Base-by-base conservation (phyloP, 2,113 vertebrate genomes). In the Capricornis sumatraensis region DNA sequence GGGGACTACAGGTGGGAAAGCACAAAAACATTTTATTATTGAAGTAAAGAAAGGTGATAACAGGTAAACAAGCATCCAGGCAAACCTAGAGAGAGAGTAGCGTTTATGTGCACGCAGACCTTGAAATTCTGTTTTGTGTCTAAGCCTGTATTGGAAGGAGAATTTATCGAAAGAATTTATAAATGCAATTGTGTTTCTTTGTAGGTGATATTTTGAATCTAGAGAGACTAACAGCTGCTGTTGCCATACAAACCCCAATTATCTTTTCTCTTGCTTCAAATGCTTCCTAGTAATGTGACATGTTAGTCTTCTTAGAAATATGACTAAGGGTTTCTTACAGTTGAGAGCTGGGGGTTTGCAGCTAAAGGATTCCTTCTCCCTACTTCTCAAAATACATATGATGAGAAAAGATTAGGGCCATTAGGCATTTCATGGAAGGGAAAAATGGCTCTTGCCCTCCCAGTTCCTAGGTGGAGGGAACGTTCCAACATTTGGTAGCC, bases 151-250 rank as follows among this genome's bases (percentile, higher is more conserved):
- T 79, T 78, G 95, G 52, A 84, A 36, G 9, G 52, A 58, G 47
- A 92, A 87, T 57, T 85, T 67, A 14, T 60, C 19, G n/a, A 71
- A 86, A 85, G 43, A 55, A 78, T 88, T 57, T 81, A 8, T 62
- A 81, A 94, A 47, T 40, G 57, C 85, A 81, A n/a, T 43, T 96
- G 94, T 79, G 71, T 86, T 82, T 94, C 47, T 60, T 82, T 58
- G 33, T 81, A 55, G 40, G 58, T 60, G 17, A 40, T 81, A 52
- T 36, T 89, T 97, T 95, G 25, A 74, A 47, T 94, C n/a, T 47
- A 27, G 74, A 96, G 57, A 93, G 89, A n/a, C 60, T 45, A 60
- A 33, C 4, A 25, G 7, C 43, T 89, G 7, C 55, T 87, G 19
- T 64, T 89, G 6, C 52, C 58, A 30, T 21, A 57, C 27, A 71